These are phyloP conservation scores for Oscheius sp. DNA, from an alignment of 2,888 invertebrate species.

Conservation along the genomic window DNA sequence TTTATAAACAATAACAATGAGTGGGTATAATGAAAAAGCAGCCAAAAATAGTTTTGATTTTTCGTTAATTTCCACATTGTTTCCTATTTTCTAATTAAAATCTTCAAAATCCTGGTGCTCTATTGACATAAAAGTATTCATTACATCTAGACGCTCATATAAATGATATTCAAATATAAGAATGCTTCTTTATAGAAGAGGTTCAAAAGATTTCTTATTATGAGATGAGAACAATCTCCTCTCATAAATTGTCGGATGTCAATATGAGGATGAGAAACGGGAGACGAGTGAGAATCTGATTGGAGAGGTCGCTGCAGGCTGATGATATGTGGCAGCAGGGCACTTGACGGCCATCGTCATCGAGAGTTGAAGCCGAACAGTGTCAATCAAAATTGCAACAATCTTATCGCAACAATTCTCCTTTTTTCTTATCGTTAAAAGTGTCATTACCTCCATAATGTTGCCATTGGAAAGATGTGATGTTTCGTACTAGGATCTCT, in stretches of 20 bases:
- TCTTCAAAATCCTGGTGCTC: too few species aligned
- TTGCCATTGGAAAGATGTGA: too few species aligned
- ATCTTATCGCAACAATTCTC: too few species aligned
- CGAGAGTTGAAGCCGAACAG: neutral
- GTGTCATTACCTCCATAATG: too few species aligned
- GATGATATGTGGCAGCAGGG: conserved; percentile 25
- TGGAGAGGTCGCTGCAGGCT: conserved; percentile 26
- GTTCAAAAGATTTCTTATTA: neutral
- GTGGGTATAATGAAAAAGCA: neutral
- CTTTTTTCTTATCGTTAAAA: neutral
- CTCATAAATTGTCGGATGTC: neutral
- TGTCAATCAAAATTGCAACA: too few species aligned
- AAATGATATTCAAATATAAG: conserved; percentile 18
- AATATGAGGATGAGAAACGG: conserved; percentile 1
- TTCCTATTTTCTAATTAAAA: neutral
- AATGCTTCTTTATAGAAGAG: neutral
- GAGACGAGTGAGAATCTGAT: conserved; percentile 20
- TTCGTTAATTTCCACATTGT: neutral
- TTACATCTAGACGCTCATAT: conserved; percentile 8
- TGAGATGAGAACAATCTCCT: neutral
- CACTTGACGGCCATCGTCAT: conserved; percentile 7
- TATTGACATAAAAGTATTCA: too few species aligned
- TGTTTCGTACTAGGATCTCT: too few species aligned
- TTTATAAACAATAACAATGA: neutral
- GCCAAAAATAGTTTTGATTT: neutral